Evolutionary conservation across 1,140 invertebrate species (phyloP).

Genomic region (Euschistus heros): DNA sequence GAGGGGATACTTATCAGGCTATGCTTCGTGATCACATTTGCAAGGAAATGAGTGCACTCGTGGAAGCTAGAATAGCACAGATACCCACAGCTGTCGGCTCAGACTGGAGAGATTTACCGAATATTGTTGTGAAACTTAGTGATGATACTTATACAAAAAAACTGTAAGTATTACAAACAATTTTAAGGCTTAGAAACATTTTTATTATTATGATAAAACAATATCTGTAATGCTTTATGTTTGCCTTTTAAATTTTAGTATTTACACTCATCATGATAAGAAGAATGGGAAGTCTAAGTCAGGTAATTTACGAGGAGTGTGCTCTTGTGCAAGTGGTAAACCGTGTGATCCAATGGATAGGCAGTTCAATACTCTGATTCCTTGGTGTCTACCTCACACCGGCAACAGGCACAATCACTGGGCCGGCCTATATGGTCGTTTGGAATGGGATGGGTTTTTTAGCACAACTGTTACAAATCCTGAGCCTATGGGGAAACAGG

Average conservation of each 20-base stretch:
- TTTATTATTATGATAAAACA: neutral
- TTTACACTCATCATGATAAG: conserved; percentile 60
- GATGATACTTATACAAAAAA: conserved; percentile 55
- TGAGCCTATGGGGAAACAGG: conserved; percentile 85
- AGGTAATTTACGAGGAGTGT: conserved; percentile 63
- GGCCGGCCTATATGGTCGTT: conserved; percentile 58
- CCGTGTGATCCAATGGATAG: conserved; percentile 59
- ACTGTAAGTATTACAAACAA: conserved; percentile 40
- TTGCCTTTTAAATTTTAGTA: conserved; percentile 34
- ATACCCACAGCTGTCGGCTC: conserved; percentile 64
- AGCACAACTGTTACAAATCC: conserved; percentile 79
- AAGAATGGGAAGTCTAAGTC: conserved; percentile 48
- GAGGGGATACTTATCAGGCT: conserved; percentile 46
- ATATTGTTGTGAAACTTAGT: conserved; percentile 54
- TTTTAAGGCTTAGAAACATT: conserved; percentile 22
- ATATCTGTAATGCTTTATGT: neutral
- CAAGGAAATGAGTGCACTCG: conserved; percentile 71
- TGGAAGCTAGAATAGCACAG: conserved; percentile 64
- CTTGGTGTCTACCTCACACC: conserved; percentile 85
- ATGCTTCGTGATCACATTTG: conserved; percentile 68
- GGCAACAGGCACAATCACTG: conserved; percentile 78
- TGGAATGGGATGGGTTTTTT: conserved; percentile 80
- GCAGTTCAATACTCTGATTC: conserved; percentile 77
- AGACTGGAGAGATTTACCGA: conserved; percentile 82
- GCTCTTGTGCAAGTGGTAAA: conserved; percentile 54